Base-by-base conservation (phyloP, 2,888 invertebrate species). In the Melieria picta region DNA sequence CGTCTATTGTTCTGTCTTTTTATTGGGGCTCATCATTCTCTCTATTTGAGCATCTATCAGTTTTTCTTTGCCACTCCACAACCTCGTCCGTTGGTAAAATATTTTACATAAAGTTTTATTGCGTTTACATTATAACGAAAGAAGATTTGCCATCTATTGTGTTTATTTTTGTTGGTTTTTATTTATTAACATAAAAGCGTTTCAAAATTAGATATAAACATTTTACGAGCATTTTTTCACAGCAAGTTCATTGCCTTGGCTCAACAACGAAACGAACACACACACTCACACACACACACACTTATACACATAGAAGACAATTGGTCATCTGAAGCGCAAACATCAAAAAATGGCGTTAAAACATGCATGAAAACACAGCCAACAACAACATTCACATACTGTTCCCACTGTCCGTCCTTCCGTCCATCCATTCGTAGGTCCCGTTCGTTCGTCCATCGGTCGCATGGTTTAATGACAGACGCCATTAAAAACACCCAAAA, bases 401-500 rank as follows among this genome's bases (percentile, higher is more conserved):
- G 16, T 16, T 16, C 16, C 16, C 16, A 16, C 16, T 2, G 16
- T 16, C 16, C 16, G 16, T 16, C 16, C 16, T 16, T 16, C 16
- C 16, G 16, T 16, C 16, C 16, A 16, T 16, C 16, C 16, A 16
- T 16, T 16, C 16, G 16, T 16, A 16, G 16, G 16, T 16, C 2
- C 16, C 16, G 16, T 16, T 16, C 16, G 16, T n/a, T 52, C 5
- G 13, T 47, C 46, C 46, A 47, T n/a, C 48, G 16, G 16, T 16
- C 16, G 16, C 16, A 16, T 13, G 47, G 10, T 13, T 48, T 47
- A 47, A 62, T 62, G 62, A 48, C 16, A n/a, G 47, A n/a, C 62
- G 62, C 48, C 47, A 62, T 16, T 46, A 62, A 62, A 48, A 62
- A 47, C 62, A 62, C 47, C 62, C 47, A 62, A 62, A 13, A 43